Evolutionary conservation across 2,113 vertebrate genomes (phyloP).

Genomic region (Alexandromys fortis): DNA sequence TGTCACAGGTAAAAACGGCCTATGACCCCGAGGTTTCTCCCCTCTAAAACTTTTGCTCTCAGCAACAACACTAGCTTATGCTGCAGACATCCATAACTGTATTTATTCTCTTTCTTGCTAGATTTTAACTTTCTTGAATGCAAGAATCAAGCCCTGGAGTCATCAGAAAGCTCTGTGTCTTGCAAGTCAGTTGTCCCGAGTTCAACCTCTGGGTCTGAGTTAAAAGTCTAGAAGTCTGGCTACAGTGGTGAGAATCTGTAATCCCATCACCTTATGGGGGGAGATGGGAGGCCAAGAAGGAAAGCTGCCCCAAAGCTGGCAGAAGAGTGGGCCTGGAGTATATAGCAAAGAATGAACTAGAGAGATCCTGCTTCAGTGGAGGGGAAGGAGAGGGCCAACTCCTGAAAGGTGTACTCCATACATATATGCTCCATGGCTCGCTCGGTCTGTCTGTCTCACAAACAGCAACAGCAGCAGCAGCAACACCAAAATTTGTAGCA

Average conservation of each 20-base stretch:
- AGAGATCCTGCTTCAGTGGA: not conserved
- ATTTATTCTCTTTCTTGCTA: constrained; percentile 12
- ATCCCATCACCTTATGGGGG: not conserved
- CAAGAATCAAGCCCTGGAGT: constrained; percentile 35
- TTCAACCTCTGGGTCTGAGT: not conserved
- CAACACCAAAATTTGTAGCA: not conserved
- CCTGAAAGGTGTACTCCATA: not conserved
- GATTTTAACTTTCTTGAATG: not conserved
- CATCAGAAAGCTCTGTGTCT: not conserved
- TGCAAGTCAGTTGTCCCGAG: too few species aligned
- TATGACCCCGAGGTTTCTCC: not conserved
- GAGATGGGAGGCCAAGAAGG: not conserved
- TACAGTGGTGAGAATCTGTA: not conserved
- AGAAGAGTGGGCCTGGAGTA: not conserved
- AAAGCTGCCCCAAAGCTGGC: too few species aligned
- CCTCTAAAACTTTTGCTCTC: not conserved
- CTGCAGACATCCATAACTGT: not conserved
- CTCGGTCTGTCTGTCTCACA: not conserved
- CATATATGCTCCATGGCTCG: too few species aligned
- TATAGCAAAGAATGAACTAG: not conserved
- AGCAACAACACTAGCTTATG: not conserved
- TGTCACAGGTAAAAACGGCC: not conserved
- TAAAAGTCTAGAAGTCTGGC: not conserved
- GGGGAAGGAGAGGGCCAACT: not conserved
- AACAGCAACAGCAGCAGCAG: not conserved